These are phyloP conservation scores for Odontamblyopus lacepedii DNA, from an alignment of 2,797 vertebrate species.

Conservation along the genomic window DNA sequence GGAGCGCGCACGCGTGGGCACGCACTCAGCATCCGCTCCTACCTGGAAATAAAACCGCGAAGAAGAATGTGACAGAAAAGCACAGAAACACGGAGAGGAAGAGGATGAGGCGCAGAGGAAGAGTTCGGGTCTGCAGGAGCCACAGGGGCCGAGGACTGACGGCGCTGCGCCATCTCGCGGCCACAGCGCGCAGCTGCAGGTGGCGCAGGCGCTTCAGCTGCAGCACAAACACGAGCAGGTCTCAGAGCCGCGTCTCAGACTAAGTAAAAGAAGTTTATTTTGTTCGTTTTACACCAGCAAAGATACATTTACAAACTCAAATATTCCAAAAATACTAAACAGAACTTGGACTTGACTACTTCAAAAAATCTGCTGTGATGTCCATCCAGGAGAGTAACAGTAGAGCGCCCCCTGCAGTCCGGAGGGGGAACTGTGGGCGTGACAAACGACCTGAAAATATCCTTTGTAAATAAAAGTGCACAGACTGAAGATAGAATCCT, in stretches of 20 bases:
- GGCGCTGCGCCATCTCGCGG: conserved; percentile 63
- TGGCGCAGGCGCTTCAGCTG: too few species aligned
- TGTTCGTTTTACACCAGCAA: conserved; percentile 65
- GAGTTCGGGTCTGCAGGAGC: neutral
- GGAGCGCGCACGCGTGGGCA: conserved; percentile 8
- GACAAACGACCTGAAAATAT: neutral
- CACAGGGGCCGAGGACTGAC: neutral
- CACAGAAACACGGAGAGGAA: neutral
- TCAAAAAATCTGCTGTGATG: conserved; percentile 16
- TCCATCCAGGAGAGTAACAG: neutral
- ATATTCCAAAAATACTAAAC: conserved; percentile 76
- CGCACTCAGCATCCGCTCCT: neutral
- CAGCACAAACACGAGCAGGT: too few species aligned
- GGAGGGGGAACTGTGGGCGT: neutral
- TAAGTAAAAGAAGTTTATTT: conserved; percentile 67
- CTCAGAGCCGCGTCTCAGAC: neutral
- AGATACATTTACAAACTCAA: conserved; percentile 76
- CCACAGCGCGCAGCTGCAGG: conserved; percentile 7
- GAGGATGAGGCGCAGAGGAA: too few species aligned
- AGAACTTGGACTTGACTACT: conserved; percentile 71
- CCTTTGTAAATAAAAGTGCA: conserved; percentile 39
- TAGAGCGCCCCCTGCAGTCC: conserved; percentile 42
- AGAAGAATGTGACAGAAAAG: neutral
- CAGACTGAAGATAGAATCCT: conserved; percentile 61
- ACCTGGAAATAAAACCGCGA: neutral